Evolutionary conservation across 2,888 invertebrate species (phyloP).

Genomic region (Apodemia duryi): DNA sequence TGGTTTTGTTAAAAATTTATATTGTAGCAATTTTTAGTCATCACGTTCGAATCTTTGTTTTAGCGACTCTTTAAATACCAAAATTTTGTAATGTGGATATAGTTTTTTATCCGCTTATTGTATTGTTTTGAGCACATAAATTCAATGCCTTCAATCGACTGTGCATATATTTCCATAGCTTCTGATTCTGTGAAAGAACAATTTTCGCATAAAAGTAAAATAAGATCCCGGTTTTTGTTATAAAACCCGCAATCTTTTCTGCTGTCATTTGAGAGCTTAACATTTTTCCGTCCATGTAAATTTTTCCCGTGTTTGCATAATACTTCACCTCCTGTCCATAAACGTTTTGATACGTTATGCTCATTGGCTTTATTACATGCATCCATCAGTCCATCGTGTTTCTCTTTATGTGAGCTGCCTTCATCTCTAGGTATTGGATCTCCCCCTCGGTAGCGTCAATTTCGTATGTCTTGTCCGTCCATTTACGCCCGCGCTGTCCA

Average conservation of each 20-base stretch:
- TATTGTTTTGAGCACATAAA: no score
- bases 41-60: no score
- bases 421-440: conserved; percentile 18
- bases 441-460: conserved; percentile 9
- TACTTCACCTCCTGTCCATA: neutral
- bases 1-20: no score
- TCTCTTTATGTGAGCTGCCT: conserved; percentile 3
- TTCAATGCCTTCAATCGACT: no score
- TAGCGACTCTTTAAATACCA: no score
- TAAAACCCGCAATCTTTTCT: neutral
- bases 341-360: conserved; percentile 23
- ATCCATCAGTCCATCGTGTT: neutral
- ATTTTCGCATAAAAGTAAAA: no score
- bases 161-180: no score
- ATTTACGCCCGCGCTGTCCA: conserved; percentile 10
- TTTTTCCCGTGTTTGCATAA: neutral
- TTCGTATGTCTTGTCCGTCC: conserved; percentile 2
- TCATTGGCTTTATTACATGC: conserved; percentile 14
- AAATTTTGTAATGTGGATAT: no score
- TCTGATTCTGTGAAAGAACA: no score
- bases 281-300: neutral
- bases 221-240: neutral
- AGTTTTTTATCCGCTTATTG: no score
- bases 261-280: neutral
- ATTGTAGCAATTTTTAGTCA: no score